phyloP scores from a whole-genome alignment of 2,113 vertebrate species.

The Trematomus loennbergii region DNA sequence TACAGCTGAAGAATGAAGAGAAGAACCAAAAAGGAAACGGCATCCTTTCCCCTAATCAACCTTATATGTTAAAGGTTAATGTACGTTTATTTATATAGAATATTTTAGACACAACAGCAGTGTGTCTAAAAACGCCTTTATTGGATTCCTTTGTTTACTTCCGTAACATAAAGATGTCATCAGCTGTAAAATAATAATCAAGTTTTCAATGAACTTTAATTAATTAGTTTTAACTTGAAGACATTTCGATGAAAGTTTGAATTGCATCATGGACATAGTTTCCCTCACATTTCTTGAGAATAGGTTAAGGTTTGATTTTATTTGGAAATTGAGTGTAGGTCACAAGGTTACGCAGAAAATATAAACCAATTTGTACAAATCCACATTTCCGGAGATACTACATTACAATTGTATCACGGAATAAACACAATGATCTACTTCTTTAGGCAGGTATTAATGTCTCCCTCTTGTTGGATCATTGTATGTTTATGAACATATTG shows the following conservation, averaged over 20 bases:
- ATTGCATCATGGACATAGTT: not conserved
- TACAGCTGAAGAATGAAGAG: slow-evolving; percentile 25
- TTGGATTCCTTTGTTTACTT: too few relatives aligned
- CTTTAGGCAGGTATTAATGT: slow-evolving; percentile 25
- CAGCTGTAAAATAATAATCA: not conserved
- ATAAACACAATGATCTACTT: slow-evolving; percentile 17
- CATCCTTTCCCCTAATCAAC: not conserved
- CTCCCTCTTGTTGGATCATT: slow-evolving; percentile 36
- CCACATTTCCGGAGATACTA: slow-evolving; percentile 29
- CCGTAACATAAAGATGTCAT: too few relatives aligned
- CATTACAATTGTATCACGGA: slow-evolving; percentile 26
- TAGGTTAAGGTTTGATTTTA: slow-evolving; percentile 5
- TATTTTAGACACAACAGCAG: too few relatives aligned
- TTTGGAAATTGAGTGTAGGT: not conserved
- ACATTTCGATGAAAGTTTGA: not conserved
- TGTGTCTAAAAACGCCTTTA: too few relatives aligned
- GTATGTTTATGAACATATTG: slow-evolving; percentile 54
- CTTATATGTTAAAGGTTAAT: not conserved
- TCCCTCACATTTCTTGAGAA: not conserved
- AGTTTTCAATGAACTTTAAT: not conserved
- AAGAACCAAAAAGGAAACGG: slow-evolving; percentile 18
- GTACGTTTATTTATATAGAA: too few relatives aligned
- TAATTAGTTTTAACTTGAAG: not conserved
- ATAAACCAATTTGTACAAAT: slow-evolving; percentile 40
- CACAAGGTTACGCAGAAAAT: slow-evolving; percentile 22